A percentile compares a stretch with the other conserved stretches of the same genome.
Evolutionary conservation across 1,140 invertebrate species (phyloP).

Genomic region (Gonatopus flavifemur): DNA sequence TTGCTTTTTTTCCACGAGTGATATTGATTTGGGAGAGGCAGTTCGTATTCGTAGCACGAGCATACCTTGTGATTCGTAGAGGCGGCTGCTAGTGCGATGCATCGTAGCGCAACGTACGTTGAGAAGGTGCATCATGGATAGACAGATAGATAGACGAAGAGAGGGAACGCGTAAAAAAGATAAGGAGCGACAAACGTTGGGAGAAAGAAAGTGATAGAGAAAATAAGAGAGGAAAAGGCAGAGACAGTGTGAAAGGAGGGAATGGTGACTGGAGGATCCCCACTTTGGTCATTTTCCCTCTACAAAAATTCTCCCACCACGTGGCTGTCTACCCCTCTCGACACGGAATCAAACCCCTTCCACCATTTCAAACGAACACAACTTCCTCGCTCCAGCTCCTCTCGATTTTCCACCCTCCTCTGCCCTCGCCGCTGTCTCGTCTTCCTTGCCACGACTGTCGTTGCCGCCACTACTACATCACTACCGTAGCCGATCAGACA

Average conservation of each 20-base stretch:
- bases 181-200: not conserved
- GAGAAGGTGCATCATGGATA: slow-evolving; percentile 33
- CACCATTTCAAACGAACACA: slow-evolving; percentile 27
- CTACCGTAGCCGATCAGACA: too few relatives aligned
- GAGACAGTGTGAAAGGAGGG: slow-evolving; percentile 9
- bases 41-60: slow-evolving; percentile 52
- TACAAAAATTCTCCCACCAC: slow-evolving; percentile 21
- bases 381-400: slow-evolving; percentile 21
- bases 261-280: slow-evolving; percentile 32
- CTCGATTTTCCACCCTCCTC: slow-evolving; percentile 16
- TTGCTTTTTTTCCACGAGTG: slow-evolving; percentile 52
- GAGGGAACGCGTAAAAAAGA: not conserved
- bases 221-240: not conserved
- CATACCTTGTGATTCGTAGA: slow-evolving; percentile 47
- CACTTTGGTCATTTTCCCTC: slow-evolving; percentile 12
- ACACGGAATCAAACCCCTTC: slow-evolving; percentile 29
- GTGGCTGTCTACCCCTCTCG: not conserved
- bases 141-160: slow-evolving; percentile 15
- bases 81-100: slow-evolving; percentile 44
- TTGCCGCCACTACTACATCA: slow-evolving; percentile 9
- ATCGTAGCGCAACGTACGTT: slow-evolving; percentile 47
- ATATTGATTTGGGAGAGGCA: slow-evolving; percentile 58
- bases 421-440: slow-evolving; percentile 18
- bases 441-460: slow-evolving; percentile 12
- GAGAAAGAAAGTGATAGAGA: not conserved